phyloP scores from a whole-genome alignment of 2,797 vertebrate genomes.

The Sebastiscus tertius region DNA sequence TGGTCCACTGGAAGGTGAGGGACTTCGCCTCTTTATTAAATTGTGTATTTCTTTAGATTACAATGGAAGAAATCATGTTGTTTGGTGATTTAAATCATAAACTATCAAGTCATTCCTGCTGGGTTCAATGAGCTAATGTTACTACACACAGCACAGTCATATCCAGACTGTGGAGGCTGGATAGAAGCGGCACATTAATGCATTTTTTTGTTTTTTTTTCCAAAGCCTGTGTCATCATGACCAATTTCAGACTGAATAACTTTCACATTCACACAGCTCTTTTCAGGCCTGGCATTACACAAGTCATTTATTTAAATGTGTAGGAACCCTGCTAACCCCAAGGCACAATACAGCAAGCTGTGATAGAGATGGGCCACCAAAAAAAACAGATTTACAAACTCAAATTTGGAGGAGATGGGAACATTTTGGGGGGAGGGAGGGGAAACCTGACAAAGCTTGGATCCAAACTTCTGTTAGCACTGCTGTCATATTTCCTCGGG shows the following conservation, averaged over 20 bases:
- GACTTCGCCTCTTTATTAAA: background rate
- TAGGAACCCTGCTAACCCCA: conserved; percentile 29
- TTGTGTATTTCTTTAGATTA: background rate
- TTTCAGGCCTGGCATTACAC: background rate
- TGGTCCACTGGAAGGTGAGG: too few relatives aligned
- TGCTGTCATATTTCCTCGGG: conserved; percentile 8
- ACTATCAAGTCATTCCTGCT: background rate
- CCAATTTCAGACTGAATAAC: conserved; percentile 1
- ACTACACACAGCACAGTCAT: background rate
- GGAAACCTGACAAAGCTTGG: background rate
- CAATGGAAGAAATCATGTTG: background rate
- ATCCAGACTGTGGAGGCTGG: background rate
- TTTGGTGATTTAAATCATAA: background rate
- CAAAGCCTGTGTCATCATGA: background rate
- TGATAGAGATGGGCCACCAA: conserved; percentile 38
- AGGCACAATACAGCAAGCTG: background rate
- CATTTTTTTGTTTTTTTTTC: background rate
- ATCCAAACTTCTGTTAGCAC: conserved; percentile 6
- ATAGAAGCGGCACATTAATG: background rate
- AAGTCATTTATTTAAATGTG: background rate
- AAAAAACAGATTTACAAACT: conserved; percentile 1
- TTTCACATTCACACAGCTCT: background rate
- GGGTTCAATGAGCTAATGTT: background rate
- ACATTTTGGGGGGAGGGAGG: background rate
- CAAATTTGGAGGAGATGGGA: background rate